These are phyloP conservation scores for Mus pahari DNA, from an alignment of 2,113 vertebrate species.

Conservation along the genomic window DNA sequence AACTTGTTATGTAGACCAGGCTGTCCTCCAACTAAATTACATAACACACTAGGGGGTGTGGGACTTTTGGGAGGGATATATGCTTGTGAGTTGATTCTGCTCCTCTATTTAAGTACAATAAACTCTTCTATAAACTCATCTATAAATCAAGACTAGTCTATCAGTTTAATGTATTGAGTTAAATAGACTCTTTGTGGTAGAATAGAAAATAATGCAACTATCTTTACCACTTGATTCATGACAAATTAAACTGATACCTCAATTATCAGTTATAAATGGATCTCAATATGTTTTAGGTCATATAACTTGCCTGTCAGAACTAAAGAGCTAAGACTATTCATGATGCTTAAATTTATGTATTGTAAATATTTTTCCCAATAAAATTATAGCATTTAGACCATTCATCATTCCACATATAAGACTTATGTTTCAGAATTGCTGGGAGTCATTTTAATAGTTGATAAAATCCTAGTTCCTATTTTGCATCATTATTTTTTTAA, in stretches of 20 bases:
- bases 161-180: neutral
- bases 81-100: neutral
- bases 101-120: neutral
- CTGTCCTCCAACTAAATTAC: neutral
- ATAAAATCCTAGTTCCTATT: neutral
- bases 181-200: neutral
- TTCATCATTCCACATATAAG: neutral
- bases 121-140: neutral
- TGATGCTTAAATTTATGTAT: neutral
- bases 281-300: neutral
- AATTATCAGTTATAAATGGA: neutral
- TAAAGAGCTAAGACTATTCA: neutral
- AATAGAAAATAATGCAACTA: neutral
- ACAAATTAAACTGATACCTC: neutral
- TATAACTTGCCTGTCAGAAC: neutral
- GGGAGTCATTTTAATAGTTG: neutral
- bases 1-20: neutral
- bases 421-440: neutral
- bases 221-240: neutral
- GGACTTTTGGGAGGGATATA: neutral
- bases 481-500: neutral
- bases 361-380: neutral
- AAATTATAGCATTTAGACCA: neutral
- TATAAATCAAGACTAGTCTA: neutral
- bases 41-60: neutral